These are phyloP conservation scores for Scolopax mira DNA, from an alignment of 2,113 vertebrate species.

Conservation along the genomic window DNA sequence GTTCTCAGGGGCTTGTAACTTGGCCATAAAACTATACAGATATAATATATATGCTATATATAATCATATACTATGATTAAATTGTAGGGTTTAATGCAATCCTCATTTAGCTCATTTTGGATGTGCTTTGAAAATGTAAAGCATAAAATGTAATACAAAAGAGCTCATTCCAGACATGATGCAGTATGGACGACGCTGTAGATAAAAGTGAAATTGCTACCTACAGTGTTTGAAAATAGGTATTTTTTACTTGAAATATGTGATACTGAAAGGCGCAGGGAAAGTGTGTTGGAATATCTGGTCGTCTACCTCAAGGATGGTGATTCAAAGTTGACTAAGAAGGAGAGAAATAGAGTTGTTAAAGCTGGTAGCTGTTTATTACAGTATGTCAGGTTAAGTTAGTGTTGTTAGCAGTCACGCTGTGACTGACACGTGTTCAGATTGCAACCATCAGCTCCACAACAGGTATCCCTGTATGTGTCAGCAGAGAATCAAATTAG, in stretches of 20 bases:
- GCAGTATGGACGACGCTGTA: neutral
- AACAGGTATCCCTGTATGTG: neutral
- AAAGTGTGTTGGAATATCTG: conserved; percentile 31
- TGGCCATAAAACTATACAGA: conserved; percentile 38
- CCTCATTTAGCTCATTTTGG: neutral
- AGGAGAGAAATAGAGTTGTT: neutral
- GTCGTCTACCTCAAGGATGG: conserved; percentile 49
- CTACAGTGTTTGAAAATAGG: conserved; percentile 16
- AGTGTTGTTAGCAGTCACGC: neutral
- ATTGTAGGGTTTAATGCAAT: conserved; percentile 53
- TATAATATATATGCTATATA: neutral
- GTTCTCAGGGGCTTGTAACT: conserved; percentile 67
- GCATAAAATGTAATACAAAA: neutral
- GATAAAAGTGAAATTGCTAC: neutral
- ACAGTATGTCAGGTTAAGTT: neutral
- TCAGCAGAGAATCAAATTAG: neutral
- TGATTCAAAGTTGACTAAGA: neutral
- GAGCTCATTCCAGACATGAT: conserved; percentile 17
- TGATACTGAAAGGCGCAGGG: conserved; percentile 29
- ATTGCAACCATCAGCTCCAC: neutral
- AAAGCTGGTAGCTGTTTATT: neutral
- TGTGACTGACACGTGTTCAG: neutral
- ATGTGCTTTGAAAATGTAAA: conserved; percentile 40
- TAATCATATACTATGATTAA: neutral
- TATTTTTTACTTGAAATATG: conserved; percentile 48